Base-by-base conservation (phyloP, 2,797 vertebrate species). In the Chromobotia macracanthus region DNA sequence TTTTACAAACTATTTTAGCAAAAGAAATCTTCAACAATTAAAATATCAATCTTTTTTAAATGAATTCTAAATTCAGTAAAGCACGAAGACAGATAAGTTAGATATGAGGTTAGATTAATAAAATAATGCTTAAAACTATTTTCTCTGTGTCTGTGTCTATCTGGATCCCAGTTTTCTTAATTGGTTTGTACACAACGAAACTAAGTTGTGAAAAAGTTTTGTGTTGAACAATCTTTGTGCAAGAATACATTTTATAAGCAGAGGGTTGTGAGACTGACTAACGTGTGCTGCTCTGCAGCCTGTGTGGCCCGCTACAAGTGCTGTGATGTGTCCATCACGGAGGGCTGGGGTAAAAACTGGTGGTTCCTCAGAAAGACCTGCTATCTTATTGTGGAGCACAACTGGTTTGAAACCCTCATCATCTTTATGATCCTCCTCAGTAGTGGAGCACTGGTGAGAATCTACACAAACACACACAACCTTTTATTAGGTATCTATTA, bases 351-450 rank as follows among this genome's bases (percentile, higher is more conserved):
- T 8, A 99, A 99, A 86, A 89, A 46, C 1, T 99, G 98, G 98
- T 99, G 97, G 97, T 97, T 93, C 87, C 91, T 99, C 85, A 92
- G 98, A 84, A 99, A 99, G 90, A 99, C 98, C 78, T 99, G 97
- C 90, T 99, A 97, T 84, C 93, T 99, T 60, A 99, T 99, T 0
- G 98, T 99, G 84, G 98, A 99, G 58, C 97, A 99, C 89, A 99
- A 99, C 77, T 98, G 97, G 97, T 99, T 99, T 86, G 98, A 99
- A 91, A 98, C 95, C 13, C 95, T 99, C 90, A 99, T 99, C 94
- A 98, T 99, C 94, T 99, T 99, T 75, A 99, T 99, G 98, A 99
- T 99, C 88, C 95, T 99, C 0, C 95, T 99, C 80, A 99, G 98
- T 87, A 98, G 97, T 0, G 98, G 98, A 0, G 98, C 98, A 63